phyloP scores from a whole-genome alignment of 2,888 invertebrate species.

The Leptinotarsa peninsularis region DNA sequence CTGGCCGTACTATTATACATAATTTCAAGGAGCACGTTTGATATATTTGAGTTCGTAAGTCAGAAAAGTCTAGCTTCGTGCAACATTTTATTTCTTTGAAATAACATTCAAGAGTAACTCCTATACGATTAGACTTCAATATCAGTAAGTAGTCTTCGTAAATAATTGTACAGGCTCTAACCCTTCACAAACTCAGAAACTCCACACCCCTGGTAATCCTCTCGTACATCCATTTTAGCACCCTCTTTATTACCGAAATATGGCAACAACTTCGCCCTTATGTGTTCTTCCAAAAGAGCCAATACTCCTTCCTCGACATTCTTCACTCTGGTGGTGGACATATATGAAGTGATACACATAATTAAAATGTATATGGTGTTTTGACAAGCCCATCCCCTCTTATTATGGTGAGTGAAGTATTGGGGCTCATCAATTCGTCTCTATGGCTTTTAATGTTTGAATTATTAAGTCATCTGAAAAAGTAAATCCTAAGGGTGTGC shows the following conservation, averaged over 20 bases:
- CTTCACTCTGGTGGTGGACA: slow-evolving; percentile 34
- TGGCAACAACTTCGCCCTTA: slow-evolving; percentile 17
- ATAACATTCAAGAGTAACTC: too few species aligned
- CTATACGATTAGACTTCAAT: too few species aligned
- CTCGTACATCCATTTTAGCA: slow-evolving; percentile 23
- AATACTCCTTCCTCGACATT: slow-evolving; percentile 16
- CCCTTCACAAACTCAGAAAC: not conserved
- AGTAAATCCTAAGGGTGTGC: slow-evolving; percentile 22
- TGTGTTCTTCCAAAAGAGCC: slow-evolving; percentile 26
- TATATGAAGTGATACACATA: slow-evolving; percentile 60
- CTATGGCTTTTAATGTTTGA: slow-evolving; percentile 47
- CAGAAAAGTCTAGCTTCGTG: too few species aligned
- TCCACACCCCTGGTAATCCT: slow-evolving; percentile 28
- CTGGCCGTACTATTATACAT: too few species aligned
- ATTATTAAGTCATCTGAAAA: slow-evolving; percentile 49
- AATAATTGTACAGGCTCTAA: not conserved
- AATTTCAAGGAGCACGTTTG: too few species aligned
- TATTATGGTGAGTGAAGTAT: slow-evolving; percentile 47
- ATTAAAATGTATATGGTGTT: slow-evolving; percentile 65
- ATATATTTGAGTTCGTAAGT: too few species aligned
- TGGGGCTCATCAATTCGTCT: slow-evolving; percentile 41
- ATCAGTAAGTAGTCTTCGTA: not conserved
- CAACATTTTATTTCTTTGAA: too few species aligned
- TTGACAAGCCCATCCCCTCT: slow-evolving; percentile 59
- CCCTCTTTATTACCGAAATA: slow-evolving; percentile 27